Conservation (phyloP, 2,113 vertebrate genomes). For the Nothocercus julius region DNA sequence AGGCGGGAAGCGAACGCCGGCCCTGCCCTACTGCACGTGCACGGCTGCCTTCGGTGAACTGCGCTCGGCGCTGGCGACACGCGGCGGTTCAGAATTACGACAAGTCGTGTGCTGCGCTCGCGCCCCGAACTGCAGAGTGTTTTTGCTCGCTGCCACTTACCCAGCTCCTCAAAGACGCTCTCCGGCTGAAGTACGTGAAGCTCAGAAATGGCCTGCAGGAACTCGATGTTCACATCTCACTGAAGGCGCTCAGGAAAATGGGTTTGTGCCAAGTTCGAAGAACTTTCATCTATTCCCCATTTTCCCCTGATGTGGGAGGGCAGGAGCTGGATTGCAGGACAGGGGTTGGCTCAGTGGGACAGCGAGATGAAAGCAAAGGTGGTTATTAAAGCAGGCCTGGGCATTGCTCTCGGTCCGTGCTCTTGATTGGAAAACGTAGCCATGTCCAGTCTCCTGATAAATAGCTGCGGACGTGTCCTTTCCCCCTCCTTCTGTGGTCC, state of each 20-base stretch:
- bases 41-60: neutral
- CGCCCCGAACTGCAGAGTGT: too few species aligned
- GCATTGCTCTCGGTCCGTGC: neutral
- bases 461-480: neutral
- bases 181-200: neutral
- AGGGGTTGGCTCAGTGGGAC: neutral
- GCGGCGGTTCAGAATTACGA: neutral
- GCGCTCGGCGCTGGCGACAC: neutral
- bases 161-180: neutral
- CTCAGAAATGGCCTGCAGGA: neutral
- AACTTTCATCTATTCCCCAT: neutral
- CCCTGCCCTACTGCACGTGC: neutral
- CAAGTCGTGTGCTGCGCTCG: neutral
- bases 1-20: neutral
- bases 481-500: neutral
- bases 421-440: slow-evolving; percentile 8
- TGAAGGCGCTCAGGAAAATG: neutral
- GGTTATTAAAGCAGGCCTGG: neutral
- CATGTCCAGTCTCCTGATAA: neutral
- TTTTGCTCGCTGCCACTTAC: too few species aligned
- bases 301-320: neutral
- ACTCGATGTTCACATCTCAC: neutral
- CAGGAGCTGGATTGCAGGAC: neutral
- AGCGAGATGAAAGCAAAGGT: slow-evolving; percentile 2
- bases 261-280: neutral